Evolutionary conservation across 2,113 vertebrate species (phyloP).

Genomic region (Clinocottus analis): DNA sequence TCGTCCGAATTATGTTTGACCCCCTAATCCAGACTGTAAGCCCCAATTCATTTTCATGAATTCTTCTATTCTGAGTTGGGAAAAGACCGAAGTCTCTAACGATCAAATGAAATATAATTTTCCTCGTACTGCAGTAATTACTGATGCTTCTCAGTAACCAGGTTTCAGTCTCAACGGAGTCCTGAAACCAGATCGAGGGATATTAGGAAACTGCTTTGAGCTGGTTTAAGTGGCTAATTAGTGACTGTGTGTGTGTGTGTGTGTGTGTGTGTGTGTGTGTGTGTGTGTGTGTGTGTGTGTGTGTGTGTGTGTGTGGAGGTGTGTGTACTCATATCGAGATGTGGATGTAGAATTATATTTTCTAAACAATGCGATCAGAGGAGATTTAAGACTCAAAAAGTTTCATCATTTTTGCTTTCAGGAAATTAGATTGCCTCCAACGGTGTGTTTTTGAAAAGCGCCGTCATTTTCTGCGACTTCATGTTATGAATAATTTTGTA

Average conservation of each 20-base stretch:
- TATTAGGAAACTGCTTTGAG: conserved; percentile 59
- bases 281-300: conserved; percentile 13
- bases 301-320: conserved; percentile 1
- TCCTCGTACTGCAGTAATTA: conserved; percentile 69
- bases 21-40: conserved; percentile 43
- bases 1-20: conserved; percentile 47
- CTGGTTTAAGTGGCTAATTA: conserved; percentile 52
- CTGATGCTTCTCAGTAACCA: conserved; percentile 65
- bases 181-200: conserved; percentile 65
- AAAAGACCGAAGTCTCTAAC: conserved; percentile 64
- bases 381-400: conserved; percentile 3
- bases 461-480: conserved; percentile 28
- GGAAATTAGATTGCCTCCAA: neutral
- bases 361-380: conserved; percentile 15
- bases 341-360: conserved; percentile 17
- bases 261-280: conserved; percentile 9
- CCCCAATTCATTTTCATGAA: conserved; percentile 44
- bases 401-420: conserved; percentile 10
- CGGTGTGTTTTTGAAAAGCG: conserved; percentile 4
- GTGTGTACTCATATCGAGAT: conserved; percentile 7
- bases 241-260: conserved; percentile 12
- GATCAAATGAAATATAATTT: conserved; percentile 70
- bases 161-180: conserved; percentile 63
- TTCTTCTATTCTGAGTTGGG: conserved; percentile 57
- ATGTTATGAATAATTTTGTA: conserved; percentile 34